Base-by-base conservation (phyloP, 2,797 vertebrate species). In the Clarias fuscus region DNA sequence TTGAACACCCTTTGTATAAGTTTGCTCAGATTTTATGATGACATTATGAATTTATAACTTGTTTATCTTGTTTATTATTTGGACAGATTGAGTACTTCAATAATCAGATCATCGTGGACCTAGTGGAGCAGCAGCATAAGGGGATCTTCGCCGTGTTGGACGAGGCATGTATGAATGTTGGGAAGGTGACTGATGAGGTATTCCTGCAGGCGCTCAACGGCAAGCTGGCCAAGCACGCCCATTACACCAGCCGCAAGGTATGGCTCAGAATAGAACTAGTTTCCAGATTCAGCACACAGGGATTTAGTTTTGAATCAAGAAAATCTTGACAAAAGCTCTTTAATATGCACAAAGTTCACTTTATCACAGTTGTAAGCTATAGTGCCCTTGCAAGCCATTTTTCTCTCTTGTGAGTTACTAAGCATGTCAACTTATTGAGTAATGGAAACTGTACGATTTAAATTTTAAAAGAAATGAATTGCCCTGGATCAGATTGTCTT, bases 221-320 rank as follows among this genome's bases (percentile, higher is more conserved):
- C 81, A 99, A 99, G 90, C 92, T 99, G 91, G 96, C 95, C 61
- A 99, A 97, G 73, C 98, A 99, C 0, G 97, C 93, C 0, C 98
- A 99, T 92, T 99, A 97, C 94, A 97, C 97, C 90, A 99, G 98
- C 94, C 97, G 98, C 76, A 99, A 99, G 98, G 98, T 99, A 96
- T 22, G 33, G 4, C 73, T 80, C 43, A 37, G 13, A 33, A 64
- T 48, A 71, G 67, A 84, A n/a, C 33, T 59, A 10, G 22, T 40
- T 43, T 68, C 14, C 58, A 59, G 43, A 77, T 76, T 65, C 77
- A 62, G 1, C 33, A 24, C 11, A 37, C 30, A 24, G 20, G 18
- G 5, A 64, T 80, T 76, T 27, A 56, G 1, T 33, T 27, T 58
- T 30, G 58, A 76, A 76, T 56, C 27, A 30, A 13, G 27, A 56